Base-by-base conservation (phyloP, 2,888 invertebrate genomes). In the Tricholauxania praeusta region DNA sequence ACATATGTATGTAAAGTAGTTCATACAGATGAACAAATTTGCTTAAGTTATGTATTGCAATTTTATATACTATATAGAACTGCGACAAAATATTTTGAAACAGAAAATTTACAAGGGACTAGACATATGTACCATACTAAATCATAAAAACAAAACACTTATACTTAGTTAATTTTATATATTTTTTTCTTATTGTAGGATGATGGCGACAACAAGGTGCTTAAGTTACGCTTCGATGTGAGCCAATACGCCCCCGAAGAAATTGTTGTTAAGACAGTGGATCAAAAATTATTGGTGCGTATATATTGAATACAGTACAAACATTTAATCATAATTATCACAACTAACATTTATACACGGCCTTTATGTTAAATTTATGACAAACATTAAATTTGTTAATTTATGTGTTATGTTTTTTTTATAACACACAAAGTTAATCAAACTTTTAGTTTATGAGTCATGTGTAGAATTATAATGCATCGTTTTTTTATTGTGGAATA, bases 241-340 rank as follows among this genome's bases (percentile, higher is more conserved):
- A 96, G 96, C 85, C 97, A 98, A 89, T 99, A 98, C 89, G 94
- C 95, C 72, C 95, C 95, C 66, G 99, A 99, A 88, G 98, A 99
- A 90, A 97, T 98, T 86, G 96, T 97, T 85, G 98, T 99, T 79
- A 98, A 98, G 90, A 99, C 98, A 78, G 96, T 98, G 80, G 98
- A 98, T 90, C 98, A 98, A 89, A 96, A 97, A 91, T 91, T 99
- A 86, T 90, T 96, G 92, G 96, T 96, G 87, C 91, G 93, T 88
- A 70, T 70, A n/a, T 12, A 39, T 51, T 3, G 22, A 19, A 12
- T 22, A 12, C 55, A 17, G 55, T 1, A 39, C 39, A 39, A 39
- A 39, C 5, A 10, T 28, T 28, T 4, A 28, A 28, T 28, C 62
- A 67, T 67, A 48, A 49, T 19, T 17, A 48, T 62, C 48, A 39